A percentile compares a stretch with the other conserved stretches of the same genome.
phyloP scores from a whole-genome alignment of 2,888 invertebrate species.

The Phytoseiulus persimilis region DNA sequence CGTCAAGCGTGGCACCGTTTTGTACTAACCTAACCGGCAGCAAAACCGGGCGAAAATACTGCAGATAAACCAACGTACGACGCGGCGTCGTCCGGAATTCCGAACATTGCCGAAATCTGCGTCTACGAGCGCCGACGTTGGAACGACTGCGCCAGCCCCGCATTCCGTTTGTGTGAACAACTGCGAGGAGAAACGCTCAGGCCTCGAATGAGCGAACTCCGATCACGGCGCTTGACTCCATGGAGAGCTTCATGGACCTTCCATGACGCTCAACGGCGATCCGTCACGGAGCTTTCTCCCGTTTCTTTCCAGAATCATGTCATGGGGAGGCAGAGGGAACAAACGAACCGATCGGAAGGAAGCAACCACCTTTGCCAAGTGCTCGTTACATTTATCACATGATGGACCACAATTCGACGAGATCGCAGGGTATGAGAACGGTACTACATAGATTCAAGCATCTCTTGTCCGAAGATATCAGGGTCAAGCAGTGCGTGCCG shows the following conservation, averaged over 20 bases:
- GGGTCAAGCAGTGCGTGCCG: not conserved
- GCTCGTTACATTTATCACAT: not conserved
- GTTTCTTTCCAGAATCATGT: not conserved
- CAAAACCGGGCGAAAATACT: not conserved
- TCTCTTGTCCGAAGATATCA: not conserved
- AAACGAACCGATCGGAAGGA: not conserved
- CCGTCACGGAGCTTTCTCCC: not conserved
- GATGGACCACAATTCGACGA: not conserved
- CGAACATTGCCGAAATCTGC: not conserved
- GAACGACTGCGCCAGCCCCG: not conserved
- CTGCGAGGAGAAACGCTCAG: no score
- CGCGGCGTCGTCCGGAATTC: not conserved
- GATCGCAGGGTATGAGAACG: not conserved
- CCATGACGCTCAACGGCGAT: not conserved
- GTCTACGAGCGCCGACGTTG: not conserved
- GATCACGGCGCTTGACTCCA: not conserved
- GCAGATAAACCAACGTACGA: not conserved
- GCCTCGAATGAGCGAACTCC: no score
- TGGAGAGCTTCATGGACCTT: not conserved
- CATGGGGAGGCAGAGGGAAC: not conserved
- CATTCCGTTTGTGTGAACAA: no score
- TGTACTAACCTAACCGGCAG: not conserved
- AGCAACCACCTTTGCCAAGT: not conserved
- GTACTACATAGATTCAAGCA: not conserved
- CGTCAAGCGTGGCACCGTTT: not conserved